phyloP scores from a whole-genome alignment of 2,797 vertebrate species.

The Myoxocephalus aenaeus region DNA sequence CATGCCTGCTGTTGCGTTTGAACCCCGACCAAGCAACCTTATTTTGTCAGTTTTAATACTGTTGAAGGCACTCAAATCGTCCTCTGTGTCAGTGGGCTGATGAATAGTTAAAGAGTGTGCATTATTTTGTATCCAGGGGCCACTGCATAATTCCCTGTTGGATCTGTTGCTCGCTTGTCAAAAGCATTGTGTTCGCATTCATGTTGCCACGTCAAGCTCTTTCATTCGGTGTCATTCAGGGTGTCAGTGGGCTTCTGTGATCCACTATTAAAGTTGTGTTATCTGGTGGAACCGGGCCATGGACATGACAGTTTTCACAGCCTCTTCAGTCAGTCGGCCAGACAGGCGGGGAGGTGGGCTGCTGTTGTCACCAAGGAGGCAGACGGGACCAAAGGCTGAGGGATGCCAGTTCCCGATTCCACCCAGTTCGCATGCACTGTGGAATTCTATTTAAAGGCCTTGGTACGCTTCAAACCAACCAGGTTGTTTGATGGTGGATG shows the following conservation, averaged over 20 bases:
- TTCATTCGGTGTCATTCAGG: conserved; percentile 59
- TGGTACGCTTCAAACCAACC: not conserved
- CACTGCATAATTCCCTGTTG: conserved; percentile 34
- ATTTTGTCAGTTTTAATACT: conserved; percentile 50
- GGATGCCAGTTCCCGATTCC: not conserved
- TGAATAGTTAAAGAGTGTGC: conserved; percentile 50
- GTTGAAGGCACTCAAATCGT: conserved; percentile 26
- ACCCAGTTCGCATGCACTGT: not conserved
- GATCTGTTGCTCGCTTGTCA: conserved; percentile 54
- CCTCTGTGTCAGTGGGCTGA: conserved; percentile 40
- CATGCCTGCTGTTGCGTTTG: conserved; percentile 46
- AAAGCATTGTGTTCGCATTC: conserved; percentile 53
- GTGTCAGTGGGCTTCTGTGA: conserved; percentile 57
- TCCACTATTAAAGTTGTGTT: conserved; percentile 61
- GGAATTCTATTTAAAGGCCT: conserved; percentile 1
- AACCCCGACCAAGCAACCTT: conserved; percentile 46
- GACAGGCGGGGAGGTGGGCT: conserved; percentile 22
- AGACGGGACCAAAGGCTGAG: conserved; percentile 44
- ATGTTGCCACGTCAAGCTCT: conserved; percentile 62
- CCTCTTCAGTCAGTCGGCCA: conserved; percentile 39
- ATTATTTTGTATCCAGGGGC: conserved; percentile 43
- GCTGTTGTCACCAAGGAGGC: conserved; percentile 33
- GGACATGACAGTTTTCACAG: conserved; percentile 65
- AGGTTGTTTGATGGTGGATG: not conserved
- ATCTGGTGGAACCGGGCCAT: conserved; percentile 57